Evolutionary conservation across 2,113 vertebrate genomes (phyloP), one percentile per base, ranked within the genome.

Genomic region (Malurus alboscapulatus): DNA sequence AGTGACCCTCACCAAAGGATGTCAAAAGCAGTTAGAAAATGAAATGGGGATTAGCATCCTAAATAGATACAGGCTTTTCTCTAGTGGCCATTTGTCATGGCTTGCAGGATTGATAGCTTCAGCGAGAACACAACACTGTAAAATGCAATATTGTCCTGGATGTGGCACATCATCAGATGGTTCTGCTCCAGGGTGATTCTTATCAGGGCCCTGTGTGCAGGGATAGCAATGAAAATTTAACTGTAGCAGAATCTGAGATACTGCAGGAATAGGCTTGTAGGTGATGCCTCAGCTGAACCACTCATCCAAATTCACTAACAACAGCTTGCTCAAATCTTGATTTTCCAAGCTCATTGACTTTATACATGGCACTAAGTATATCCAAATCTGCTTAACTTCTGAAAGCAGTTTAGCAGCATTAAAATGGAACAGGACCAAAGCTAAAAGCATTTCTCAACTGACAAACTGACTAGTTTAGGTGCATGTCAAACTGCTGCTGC

Each of bases 21-120:
- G 59, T 85, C 67, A 91, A 76, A 94, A 91, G 58, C 67, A 82
- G 87, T 91, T 91, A 89, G 66, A 85, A 95, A 69, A 50, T 36
- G 50, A 85, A 94, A 91, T 76, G 67, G 50, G 74, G 71, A 90
- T 85, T 83, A 90, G 63, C 82, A 85, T 83, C 74, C 75, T 82
- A 83, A 92, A 54, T 22, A 95, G 73, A n/a, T 54, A 54, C 45
- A 63, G 59, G 51, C 59, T 87, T 90, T 89, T 79, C 55, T 73
- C 29, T 40, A n/a, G 51, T 36, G 68, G 48, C 45, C 50, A 20
- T 90, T 94, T 85, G 63, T 82, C 79, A 51, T 22, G 76, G 62
- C 58, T 66, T 2, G 0, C 54, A 82, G 54, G 71, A 83, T 21
- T 63, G 84, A 63, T 67, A 67, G 57, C 50, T 83, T 76, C 44